Conservation (phyloP, 2,113 vertebrate species). For the Gasterosteus aculeatus region DNA sequence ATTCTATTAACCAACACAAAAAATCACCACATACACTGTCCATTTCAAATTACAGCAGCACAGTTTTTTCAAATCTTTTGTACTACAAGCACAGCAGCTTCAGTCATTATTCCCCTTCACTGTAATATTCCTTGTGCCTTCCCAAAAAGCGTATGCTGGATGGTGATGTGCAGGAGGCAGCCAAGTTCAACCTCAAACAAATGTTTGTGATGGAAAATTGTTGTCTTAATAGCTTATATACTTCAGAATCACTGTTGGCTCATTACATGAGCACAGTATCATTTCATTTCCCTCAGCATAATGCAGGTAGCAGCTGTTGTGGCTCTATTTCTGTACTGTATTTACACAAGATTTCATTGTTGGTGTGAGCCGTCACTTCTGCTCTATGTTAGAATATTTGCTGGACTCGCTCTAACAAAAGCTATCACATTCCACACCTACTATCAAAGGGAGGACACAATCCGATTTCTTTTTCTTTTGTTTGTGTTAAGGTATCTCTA, state of each 20-base stretch:
- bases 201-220: not conserved
- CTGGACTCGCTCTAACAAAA: not conserved
- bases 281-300: not conserved
- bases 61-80: not conserved
- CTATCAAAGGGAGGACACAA: constrained; percentile 22
- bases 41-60: not conserved
- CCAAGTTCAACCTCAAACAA: constrained; percentile 9
- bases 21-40: not conserved
- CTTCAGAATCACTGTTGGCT: not conserved
- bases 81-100: not conserved
- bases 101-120: not conserved
- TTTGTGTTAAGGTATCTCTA: not conserved
- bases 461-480: not conserved
- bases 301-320: not conserved
- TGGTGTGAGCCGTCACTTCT: not conserved
- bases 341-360: not conserved
- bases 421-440: constrained; percentile 7
- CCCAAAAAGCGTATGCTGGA: not conserved
- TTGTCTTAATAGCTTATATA: not conserved
- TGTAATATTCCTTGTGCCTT: not conserved
- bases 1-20: not conserved
- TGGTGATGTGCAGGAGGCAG: not conserved
- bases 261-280: not conserved
- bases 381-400: constrained; percentile 12
- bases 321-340: not conserved